Base-by-base conservation (phyloP, 2,113 vertebrate genomes). In the Nyctereutes procyonoides region DNA sequence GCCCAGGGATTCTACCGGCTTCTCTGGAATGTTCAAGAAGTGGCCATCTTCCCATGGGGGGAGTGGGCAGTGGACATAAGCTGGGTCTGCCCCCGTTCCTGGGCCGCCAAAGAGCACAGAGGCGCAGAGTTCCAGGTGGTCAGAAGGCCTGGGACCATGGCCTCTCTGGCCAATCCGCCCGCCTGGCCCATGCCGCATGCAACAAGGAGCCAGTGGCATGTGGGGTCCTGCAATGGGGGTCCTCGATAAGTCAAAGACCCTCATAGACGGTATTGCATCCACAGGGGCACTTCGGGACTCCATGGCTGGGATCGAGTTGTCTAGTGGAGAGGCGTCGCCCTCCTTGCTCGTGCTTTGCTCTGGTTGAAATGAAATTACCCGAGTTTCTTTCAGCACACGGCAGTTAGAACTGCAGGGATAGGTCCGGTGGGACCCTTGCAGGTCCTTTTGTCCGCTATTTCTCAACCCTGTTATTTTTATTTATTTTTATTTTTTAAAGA, bases 261-360 rank as follows among this genome's bases (percentile, higher is more conserved):
- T 30, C 60, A 8, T 0, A 22, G 58, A 60, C 3, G n/a, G 30
- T 51, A 30, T 5, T 85, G 80, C 19, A 11, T 20, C 26, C 38
- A 1, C 0, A 6, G 24, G 30, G 11, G 28, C 7, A 12, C 8
- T n/a, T 56, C 28, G 2, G 5, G 4, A 28, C 48, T 28, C 4
- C 3, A 13, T n/a, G 26, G n/a, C 67, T n/a, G n/a, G 24, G 19
- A 55, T n/a, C 0, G 0, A 53, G 19, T 77, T 58, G 35, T 48
- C 69, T 8, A 13, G 81, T 24, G 28, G 67, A 19, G 30, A 63
- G 26, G 88, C 48, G 83, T 56, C 48, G 60, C 53, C 55, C 38
- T 20, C 67, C 38, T 69, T 69, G 87, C 62, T 62, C 88, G 76
- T 83, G 19, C 89, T 76, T 91, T 88, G 53, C 19, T 71, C 71